Base-by-base conservation (phyloP, 2,113 vertebrate genomes). In the Cariama cristata region DNA sequence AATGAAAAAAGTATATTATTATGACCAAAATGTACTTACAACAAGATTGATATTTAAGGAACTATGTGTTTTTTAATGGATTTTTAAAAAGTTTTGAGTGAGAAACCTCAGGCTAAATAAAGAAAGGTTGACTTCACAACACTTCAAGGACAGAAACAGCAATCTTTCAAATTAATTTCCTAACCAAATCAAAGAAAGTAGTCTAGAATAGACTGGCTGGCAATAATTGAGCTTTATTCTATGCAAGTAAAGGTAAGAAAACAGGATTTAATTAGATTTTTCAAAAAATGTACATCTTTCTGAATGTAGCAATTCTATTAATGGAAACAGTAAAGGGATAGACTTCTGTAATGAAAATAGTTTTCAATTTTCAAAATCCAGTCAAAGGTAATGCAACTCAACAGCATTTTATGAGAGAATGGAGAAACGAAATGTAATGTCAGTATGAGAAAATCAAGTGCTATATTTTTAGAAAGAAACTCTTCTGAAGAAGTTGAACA, bases 381-480 rank as follows among this genome's bases (percentile, higher is more conserved):
- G 8, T 75, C 47, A 27, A 75, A 82, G 18, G 6, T 88, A 81
- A 92, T 85, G n/a, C 42, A 79, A 67, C 26, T 82, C 10, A 79
- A 66, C 88, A 85, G 49, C n/a, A 79, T 92, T 94, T 87, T 90
- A 68, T 0, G 0, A 71, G 28, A 84, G 59, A 93, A 63, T 81
- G 38, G 35, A 90, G 74, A 94, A 93, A 77, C 1, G 0, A 85
- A 71, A 74, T 79, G 38, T 33, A 88, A 59, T 30, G 69, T 79
- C 88, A 88, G 47, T 59, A 63, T 59, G 60, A 71, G 77, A 74
- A 91, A 69, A 81, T 74, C 77, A 89, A 62, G 26, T 55, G 22
- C 71, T 82, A 11, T 19, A 64, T 85, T 88, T 91, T 95, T 90
- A 85, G 88, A 81, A 91, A 62, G 45, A 21, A 90, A 82, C 19